phyloP scores from a whole-genome alignment of 2,113 vertebrate genomes.

The Neolamprologus falcicula region DNA sequence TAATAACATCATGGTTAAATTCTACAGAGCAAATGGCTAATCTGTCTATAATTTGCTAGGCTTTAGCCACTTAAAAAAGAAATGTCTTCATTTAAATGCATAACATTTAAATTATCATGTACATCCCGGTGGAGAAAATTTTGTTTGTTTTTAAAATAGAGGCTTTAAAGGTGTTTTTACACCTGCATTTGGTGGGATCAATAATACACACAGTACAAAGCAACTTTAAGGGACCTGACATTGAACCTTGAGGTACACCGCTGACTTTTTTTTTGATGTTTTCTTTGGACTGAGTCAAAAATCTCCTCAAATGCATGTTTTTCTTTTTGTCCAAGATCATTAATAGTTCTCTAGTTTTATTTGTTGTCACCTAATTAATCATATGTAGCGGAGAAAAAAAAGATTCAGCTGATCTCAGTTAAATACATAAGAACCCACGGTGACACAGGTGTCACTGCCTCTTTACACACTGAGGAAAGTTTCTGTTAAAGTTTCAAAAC shows the following conservation, averaged over 20 bases:
- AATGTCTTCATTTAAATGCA: not conserved
- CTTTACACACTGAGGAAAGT: not conserved
- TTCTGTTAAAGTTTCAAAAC: not conserved
- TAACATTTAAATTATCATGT: not conserved
- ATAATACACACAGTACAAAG: not conserved
- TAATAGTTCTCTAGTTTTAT: not conserved
- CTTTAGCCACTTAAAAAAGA: not conserved
- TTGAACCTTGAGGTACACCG: not conserved
- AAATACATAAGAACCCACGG: not conserved
- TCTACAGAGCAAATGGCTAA: not conserved
- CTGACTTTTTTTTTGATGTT: accelerated
- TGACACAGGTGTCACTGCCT: not conserved
- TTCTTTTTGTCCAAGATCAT: not conserved
- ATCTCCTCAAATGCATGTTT: not conserved
- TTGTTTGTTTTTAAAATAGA: not conserved
- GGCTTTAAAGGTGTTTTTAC: not conserved
- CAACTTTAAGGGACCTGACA: not conserved
- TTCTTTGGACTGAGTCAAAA: not conserved
- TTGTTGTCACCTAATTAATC: not conserved
- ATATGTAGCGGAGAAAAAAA: not conserved
- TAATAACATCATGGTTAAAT: not conserved
- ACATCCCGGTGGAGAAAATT: accelerated
- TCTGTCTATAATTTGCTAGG: not conserved
- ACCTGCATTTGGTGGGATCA: not conserved
- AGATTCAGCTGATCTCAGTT: not conserved